Base-by-base conservation (phyloP, 2,113 vertebrate species). In the Erpornis zantholeuca region DNA sequence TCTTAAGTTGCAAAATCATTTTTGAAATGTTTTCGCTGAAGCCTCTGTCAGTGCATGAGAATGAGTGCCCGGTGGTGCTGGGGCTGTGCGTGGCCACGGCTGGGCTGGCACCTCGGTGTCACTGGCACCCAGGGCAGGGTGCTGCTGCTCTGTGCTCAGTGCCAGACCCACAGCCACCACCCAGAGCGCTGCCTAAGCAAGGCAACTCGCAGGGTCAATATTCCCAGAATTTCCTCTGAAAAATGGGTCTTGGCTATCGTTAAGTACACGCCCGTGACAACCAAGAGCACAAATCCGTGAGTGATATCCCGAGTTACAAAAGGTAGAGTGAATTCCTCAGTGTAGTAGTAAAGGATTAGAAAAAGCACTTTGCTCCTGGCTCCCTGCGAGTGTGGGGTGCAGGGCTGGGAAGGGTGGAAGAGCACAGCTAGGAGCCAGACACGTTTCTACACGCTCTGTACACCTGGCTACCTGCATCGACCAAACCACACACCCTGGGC, bases 1-100 rank as follows among this genome's bases (percentile, higher is more conserved):
- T 97, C 96, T 91, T 97, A 96, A 97, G 96, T 89, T 82, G 47
- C 92, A 84, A 64, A 96, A 94, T 84, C 19, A 88, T 88, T 97
- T 96, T 33, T 95, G 93, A 87, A 85, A 96, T 94, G 97, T 96
- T 94, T 86, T 82, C 69, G 36, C 24, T 94, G 96, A 57, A 82
- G 49, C 60, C 66, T 12, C 36, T 49, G 76, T 63, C 56, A 12
- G 80, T 9, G 53, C 52, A 35, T 35, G 38, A 38, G 38, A 38
- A 38, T 38, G 38, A 38, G 38, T 38, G 38, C n/a, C n/a, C n/a
- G n/a, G n/a, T n/a, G n/a, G n/a, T n/a, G n/a, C n/a, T 38, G 38
- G 38, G 38, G 38, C 38, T 38, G 38, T 38, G 38, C 38, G n/a
- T n/a, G n/a, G n/a, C n/a, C n/a, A n/a, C n/a, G n/a, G 38, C 54